Conservation (phyloP, 2,888 invertebrate species). For the Drosophila pseudotalamancana region DNA sequence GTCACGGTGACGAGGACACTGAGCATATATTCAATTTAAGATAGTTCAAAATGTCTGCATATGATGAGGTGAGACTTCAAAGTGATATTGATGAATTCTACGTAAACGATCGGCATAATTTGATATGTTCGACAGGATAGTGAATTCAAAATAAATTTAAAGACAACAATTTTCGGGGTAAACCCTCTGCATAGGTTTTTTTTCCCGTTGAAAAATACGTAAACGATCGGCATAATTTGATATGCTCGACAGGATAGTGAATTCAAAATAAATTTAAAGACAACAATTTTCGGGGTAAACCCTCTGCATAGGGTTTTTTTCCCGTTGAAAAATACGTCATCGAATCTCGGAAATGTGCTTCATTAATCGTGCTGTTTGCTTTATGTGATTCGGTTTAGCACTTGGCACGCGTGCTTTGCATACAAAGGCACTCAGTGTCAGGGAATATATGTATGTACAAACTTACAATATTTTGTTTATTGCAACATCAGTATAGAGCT, state of each 20-base stretch:
- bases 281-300: slow-evolving; percentile 34
- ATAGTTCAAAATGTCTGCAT: slow-evolving; percentile 31
- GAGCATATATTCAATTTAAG: not conserved
- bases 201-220: slow-evolving; percentile 12
- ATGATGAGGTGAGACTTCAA: slow-evolving; percentile 27
- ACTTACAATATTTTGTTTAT: slow-evolving; percentile 10
- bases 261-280: slow-evolving; percentile 32
- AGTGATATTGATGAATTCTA: slow-evolving; percentile 8
- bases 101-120: not conserved
- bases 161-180: slow-evolving; percentile 34
- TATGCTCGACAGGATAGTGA: slow-evolving; percentile 12
- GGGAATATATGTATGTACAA: not conserved
- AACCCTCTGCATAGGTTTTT: slow-evolving; percentile 32
- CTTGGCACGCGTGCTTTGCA: slow-evolving; percentile 44
- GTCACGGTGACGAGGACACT: not conserved
- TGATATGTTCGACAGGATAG: not conserved
- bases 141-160: slow-evolving; percentile 33
- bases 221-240: not conserved
- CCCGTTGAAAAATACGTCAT: slow-evolving; percentile 19
- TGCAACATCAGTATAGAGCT: slow-evolving; percentile 11
- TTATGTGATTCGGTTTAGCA: slow-evolving; percentile 18
- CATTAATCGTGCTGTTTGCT: slow-evolving; percentile 10
- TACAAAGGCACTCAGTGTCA: slow-evolving; percentile 10
- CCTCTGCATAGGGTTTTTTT: slow-evolving; percentile 32
- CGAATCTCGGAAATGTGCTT: slow-evolving; percentile 19